These are phyloP conservation scores for Drosophila meridiana DNA, from an alignment of 2,888 invertebrate genomes.

Conservation along the genomic window DNA sequence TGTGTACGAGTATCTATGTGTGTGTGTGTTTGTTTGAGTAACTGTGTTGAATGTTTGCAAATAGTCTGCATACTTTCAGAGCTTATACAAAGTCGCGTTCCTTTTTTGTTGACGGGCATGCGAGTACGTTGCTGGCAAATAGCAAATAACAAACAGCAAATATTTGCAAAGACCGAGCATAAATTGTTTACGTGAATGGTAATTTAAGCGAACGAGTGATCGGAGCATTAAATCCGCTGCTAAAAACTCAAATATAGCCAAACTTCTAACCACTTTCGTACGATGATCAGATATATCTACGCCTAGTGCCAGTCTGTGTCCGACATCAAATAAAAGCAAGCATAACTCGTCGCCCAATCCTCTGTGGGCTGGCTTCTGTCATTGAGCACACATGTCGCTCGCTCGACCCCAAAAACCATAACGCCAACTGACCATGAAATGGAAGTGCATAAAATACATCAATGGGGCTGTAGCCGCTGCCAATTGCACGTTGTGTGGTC, in stretches of 20 bases:
- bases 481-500: conserved; percentile 78
- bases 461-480: conserved; percentile 59
- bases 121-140: conserved; percentile 36
- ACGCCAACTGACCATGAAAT: conserved; percentile 79
- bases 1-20: conserved; percentile 25
- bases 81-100: conserved; percentile 75
- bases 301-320: background rate
- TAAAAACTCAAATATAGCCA: conserved; percentile 4
- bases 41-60: conserved; percentile 69
- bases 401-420: conserved; percentile 55
- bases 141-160: conserved; percentile 55
- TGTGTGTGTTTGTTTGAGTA: conserved; percentile 31
- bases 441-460: conserved; percentile 78
- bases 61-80: conserved; percentile 78
- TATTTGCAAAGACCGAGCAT: conserved; percentile 55
- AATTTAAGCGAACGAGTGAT: conserved; percentile 38
- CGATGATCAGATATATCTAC: background rate
- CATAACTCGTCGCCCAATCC: background rate
- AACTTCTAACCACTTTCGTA: background rate
- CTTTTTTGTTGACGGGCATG: conserved; percentile 54
- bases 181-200: conserved; percentile 56
- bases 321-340: conserved; percentile 9
- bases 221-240: conserved; percentile 7
- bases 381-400: conserved; percentile 67
- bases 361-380: conserved; percentile 26